Percentiles rank a stretch among this genome's conserved stretches.
phyloP scores from a whole-genome alignment of 1,140 invertebrate genomes.

The Pectinophora gossypiella region DNA sequence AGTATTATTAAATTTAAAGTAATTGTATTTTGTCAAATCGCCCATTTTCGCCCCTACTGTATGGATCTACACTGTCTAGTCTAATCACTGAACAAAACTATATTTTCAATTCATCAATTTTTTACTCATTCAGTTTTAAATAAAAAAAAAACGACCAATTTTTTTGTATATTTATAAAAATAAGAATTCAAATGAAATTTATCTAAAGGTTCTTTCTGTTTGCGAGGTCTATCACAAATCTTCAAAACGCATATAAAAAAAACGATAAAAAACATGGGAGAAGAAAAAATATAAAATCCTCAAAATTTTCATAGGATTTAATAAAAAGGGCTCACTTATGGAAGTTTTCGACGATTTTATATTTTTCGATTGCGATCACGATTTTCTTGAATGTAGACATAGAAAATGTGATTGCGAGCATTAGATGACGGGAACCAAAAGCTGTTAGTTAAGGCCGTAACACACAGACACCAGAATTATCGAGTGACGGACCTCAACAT shows the following conservation, averaged over 20 bases:
- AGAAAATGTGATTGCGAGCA: no score
- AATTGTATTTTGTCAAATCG: not conserved
- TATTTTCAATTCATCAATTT: conserved; percentile 14
- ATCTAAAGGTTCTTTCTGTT: not conserved
- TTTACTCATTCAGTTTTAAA: conserved; percentile 19
- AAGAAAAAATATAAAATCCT: conserved; percentile 35
- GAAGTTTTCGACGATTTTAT: conserved; percentile 36
- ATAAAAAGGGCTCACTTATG: conserved; percentile 53
- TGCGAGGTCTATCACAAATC: conserved; percentile 16
- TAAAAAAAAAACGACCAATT: conserved; percentile 32
- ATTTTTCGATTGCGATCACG: conserved; percentile 35
- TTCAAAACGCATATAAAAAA: conserved; percentile 9
- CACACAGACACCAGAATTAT: no score
- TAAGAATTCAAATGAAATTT: conserved; percentile 14
- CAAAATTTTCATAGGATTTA: conserved; percentile 23
- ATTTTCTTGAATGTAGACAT: no score
- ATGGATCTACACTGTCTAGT: no score
- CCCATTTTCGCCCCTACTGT: no score
- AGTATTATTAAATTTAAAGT: conserved; percentile 9
- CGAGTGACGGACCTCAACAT: no score
- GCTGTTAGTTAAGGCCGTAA: no score
- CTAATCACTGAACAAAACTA: conserved; percentile 5
- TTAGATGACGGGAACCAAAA: no score
- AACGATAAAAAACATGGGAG: not conserved
- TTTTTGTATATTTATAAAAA: conserved; percentile 37